These are phyloP conservation scores for Amphipoea lucens DNA, from an alignment of 2,888 invertebrate species.

Conservation along the genomic window DNA sequence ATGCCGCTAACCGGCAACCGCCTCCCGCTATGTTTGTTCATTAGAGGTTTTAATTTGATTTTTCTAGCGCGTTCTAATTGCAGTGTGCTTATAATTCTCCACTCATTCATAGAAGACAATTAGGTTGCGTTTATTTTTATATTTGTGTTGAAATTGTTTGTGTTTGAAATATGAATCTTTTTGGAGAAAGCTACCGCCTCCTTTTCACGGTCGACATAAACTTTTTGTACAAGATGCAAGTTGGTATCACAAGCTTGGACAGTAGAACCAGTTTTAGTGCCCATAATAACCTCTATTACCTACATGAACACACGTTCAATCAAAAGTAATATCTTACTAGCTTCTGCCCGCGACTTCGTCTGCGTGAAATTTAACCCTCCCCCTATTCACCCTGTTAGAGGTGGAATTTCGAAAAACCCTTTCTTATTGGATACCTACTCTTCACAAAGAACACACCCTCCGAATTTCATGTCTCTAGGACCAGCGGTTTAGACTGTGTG, in stretches of 20 bases:
- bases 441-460: no score
- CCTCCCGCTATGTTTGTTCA: constrained; percentile 85
- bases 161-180: constrained; percentile 17
- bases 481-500: no score
- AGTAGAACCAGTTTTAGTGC: neutral
- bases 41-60: constrained; percentile 88
- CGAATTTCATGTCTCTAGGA: no score
- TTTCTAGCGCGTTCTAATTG: constrained; percentile 89
- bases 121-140: constrained; percentile 74
- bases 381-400: no score
- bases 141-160: constrained; percentile 46
- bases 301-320: no score
- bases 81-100: constrained; percentile 82
- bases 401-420: no score
- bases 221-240: neutral
- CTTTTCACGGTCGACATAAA: neutral
- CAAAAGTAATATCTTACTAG: neutral
- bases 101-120: constrained; percentile 82
- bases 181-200: neutral
- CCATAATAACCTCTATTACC: neutral
- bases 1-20: constrained; percentile 70
- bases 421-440: no score
- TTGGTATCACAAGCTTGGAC: no score
- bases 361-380: no score
- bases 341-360: no score